Conservation (phyloP, 2,888 invertebrate genomes). For the Heliconius sara region DNA sequence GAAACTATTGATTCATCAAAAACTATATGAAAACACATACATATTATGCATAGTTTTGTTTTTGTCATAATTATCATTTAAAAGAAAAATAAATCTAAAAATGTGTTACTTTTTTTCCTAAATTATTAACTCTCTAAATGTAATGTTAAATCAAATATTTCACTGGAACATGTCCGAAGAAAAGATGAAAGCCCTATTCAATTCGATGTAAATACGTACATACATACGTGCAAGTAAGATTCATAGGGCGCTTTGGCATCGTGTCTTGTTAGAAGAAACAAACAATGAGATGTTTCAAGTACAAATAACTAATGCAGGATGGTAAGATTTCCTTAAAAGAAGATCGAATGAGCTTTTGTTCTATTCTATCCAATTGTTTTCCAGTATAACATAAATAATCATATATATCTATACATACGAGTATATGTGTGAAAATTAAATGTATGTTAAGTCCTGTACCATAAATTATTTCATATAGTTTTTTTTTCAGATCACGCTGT, state of each 20-base stretch:
- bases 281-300: slow-evolving; percentile 29
- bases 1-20: too few relatives aligned
- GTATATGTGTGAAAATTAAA: background rate
- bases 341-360: slow-evolving; percentile 30
- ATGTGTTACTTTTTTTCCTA: too few relatives aligned
- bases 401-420: background rate
- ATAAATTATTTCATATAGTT: background rate
- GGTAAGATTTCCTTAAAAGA: slow-evolving; percentile 28
- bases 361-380: slow-evolving; percentile 16
- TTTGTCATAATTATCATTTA: too few relatives aligned
- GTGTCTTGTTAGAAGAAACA: slow-evolving; percentile 33
- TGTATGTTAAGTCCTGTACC: background rate
- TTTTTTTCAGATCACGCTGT: too few relatives aligned
- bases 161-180: background rate
- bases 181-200: slow-evolving; percentile 18
- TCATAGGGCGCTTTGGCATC: slow-evolving; percentile 28
- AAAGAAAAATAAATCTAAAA: too few relatives aligned
- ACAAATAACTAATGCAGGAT: slow-evolving; percentile 32
- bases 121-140: background rate
- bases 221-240: slow-evolving; percentile 28
- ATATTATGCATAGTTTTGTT: too few relatives aligned
- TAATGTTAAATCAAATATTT: background rate
- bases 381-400: slow-evolving; percentile 6
- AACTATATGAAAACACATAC: too few relatives aligned
- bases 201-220: slow-evolving; percentile 25